These are phyloP conservation scores for Myocastor coypus DNA, from an alignment of 2,113 vertebrate genomes.

Conservation along the genomic window DNA sequence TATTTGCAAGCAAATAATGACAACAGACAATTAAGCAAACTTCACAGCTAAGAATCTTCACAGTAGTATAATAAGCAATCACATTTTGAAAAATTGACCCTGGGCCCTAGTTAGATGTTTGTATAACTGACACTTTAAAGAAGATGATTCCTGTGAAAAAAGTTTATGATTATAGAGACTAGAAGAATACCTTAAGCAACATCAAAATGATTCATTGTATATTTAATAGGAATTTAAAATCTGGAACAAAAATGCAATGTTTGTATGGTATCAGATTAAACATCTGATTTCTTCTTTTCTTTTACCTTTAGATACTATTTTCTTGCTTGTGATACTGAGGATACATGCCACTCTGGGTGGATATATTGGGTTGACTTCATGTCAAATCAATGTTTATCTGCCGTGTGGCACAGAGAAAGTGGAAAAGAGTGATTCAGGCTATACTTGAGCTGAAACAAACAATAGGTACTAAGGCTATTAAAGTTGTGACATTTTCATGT, in stretches of 20 bases:
- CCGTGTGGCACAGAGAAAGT: conserved; percentile 45
- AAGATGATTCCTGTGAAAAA: not conserved
- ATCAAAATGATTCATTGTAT: conserved; percentile 35
- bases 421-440: conserved; percentile 46
- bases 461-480: conserved; percentile 36
- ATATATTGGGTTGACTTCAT: conserved; percentile 75
- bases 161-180: conserved; percentile 11
- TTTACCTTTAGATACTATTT: conserved; percentile 60
- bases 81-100: conserved; percentile 57
- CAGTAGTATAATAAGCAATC: conserved; percentile 61
- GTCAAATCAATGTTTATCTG: conserved; percentile 76
- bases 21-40: conserved; percentile 55
- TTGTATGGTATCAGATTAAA: conserved; percentile 28
- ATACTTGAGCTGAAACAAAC: conserved; percentile 67
- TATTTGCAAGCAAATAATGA: conserved; percentile 64
- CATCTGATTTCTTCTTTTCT: not conserved
- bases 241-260: conserved; percentile 17
- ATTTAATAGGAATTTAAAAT: conserved; percentile 58
- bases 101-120: conserved; percentile 54
- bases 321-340: conserved; percentile 66
- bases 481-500: conserved; percentile 69
- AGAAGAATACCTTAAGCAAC: conserved; percentile 40
- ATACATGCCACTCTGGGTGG: conserved; percentile 34
- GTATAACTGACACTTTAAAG: conserved; percentile 45
- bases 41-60: conserved; percentile 28